phyloP scores from a whole-genome alignment of 2,797 vertebrate species.

The Galagoides demidoff region DNA sequence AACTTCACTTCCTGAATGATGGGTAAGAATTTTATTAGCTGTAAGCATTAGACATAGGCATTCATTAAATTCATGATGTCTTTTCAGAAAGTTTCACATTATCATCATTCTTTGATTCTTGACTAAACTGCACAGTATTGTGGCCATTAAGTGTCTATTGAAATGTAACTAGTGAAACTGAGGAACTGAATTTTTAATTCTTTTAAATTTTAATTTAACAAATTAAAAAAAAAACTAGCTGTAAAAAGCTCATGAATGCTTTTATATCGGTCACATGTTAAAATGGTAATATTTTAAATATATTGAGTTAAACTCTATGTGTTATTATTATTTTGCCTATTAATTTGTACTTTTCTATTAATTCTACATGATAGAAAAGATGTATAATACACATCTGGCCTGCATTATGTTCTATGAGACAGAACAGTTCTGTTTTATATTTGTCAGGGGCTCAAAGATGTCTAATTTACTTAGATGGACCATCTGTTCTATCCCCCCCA shows the following conservation, averaged over 20 bases:
- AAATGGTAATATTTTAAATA: not conserved
- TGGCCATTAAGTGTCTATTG: not conserved
- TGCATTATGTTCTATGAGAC: not conserved
- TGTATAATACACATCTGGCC: not conserved
- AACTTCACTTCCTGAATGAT: not conserved
- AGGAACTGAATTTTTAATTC: not conserved
- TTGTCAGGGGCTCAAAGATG: not conserved
- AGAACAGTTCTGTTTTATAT: not conserved
- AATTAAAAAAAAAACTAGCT: not conserved
- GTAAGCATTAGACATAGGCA: not conserved
- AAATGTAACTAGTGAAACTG: not conserved
- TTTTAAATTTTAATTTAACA: not conserved
- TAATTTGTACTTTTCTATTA: not conserved
- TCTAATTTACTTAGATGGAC: not conserved
- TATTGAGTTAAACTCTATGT: not conserved
- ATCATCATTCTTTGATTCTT: not conserved
- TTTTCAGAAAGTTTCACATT: not conserved
- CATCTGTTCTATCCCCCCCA: not conserved
- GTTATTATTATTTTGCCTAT: not conserved
- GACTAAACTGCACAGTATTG: not conserved
- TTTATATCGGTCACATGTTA: not conserved
- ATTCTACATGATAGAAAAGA: not conserved
- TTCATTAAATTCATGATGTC: not conserved
- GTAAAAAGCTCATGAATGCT: not conserved
- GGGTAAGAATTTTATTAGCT: not conserved